phyloP scores from a whole-genome alignment of 2,888 invertebrate genomes.

The Nezara viridula region DNA sequence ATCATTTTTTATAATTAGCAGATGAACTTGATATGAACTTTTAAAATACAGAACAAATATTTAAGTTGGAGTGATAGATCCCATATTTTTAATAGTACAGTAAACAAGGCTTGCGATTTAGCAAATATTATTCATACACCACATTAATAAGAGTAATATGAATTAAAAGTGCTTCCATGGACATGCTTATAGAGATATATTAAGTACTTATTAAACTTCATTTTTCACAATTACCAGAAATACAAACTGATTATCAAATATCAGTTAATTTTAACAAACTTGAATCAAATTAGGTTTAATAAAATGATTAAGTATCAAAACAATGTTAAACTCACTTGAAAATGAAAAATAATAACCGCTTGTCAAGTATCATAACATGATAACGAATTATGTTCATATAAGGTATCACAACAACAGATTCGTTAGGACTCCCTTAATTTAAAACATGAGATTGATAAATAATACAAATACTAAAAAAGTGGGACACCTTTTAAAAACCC shows the following conservation, averaged over 20 bases:
- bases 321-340: background rate
- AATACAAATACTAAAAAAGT: background rate
- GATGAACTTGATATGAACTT: background rate
- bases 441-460: background rate
- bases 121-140: no score
- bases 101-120: background rate
- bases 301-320: background rate
- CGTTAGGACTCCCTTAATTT: background rate
- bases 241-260: background rate
- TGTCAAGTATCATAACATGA: conserved; percentile 5
- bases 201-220: background rate
- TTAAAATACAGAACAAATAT: background rate
- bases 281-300: background rate
- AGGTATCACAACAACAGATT: background rate
- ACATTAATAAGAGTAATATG: background rate
- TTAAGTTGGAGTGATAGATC: background rate
- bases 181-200: background rate
- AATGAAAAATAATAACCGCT: background rate
- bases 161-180: background rate
- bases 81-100: background rate
- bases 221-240: background rate
- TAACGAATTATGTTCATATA: background rate
- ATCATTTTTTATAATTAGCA: background rate
- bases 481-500: background rate
- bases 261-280: background rate